Base-by-base conservation (phyloP, 35 echinoderm and acorn worm species). In the Acanthaster planci region DNA sequence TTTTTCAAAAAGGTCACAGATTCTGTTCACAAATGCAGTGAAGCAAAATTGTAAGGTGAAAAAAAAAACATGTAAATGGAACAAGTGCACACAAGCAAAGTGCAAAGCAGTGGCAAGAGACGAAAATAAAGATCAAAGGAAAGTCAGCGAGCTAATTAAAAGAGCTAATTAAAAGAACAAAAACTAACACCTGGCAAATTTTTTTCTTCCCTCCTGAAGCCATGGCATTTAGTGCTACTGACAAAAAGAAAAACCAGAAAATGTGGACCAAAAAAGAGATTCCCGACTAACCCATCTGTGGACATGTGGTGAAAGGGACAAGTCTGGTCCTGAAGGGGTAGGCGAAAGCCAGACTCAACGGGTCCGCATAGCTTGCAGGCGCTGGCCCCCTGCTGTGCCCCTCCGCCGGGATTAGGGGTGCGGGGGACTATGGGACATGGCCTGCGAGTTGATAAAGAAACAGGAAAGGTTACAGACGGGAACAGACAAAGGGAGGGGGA, bases 221-320 rank as follows among this genome's bases (percentile, higher is more conserved):
- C 42, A 47, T 6, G 42, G 42, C 42, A 47, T 47, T 47, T 12
- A 47, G 55, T 23, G 60, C 17, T 68, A 18, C n/a, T 47, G 4
- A 12, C 4, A 12, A 12, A 47, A 6, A 47, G 4, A 47, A 4
- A 47, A 47, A 47, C n/a, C n/a, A 47, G 42, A 47, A 47, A 47
- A 6, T 47, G 42, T 6, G 4, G 42, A 12, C 4, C 4, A 47
- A 47, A 47, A 6, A 6, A 12, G 4, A 47, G 42, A 31, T 72
- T 35, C 64, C 64, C 64, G 22, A 83, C 91, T 95, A 87, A 97
- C 94, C 94, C 92, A 97, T 97, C 94, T 76, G 90, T 89, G 67
- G 79, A 53, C 72, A 90, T 84, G 78, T 97, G 94, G 86, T 97
- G 94, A 85, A 93, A 97, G 77, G 94, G 94, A 78, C 94, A 97